Evolutionary conservation across 1,140 invertebrate genomes (phyloP).

Genomic region (Drosophila biarmipes): DNA sequence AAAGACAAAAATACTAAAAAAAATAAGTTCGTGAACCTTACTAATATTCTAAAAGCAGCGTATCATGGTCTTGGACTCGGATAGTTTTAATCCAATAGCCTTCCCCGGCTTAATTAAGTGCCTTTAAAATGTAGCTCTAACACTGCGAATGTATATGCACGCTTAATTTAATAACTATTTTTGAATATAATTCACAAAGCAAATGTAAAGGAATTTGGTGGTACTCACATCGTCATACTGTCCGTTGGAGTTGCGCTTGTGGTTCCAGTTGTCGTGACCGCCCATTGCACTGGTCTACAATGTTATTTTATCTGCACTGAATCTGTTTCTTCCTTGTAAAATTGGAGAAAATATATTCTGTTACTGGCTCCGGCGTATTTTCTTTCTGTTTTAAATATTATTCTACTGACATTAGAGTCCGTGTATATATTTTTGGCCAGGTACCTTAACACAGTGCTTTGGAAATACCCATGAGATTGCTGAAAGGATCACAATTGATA

Average conservation of each 20-base stretch:
- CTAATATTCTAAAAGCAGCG: too few relatives aligned
- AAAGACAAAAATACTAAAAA: too few relatives aligned
- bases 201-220: not conserved
- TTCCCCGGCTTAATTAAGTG: too few relatives aligned
- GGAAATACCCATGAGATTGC: too few relatives aligned
- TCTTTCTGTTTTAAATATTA: not conserved
- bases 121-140: too few relatives aligned
- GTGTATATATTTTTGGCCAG: not conserved
- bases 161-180: too few relatives aligned
- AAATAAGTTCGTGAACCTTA: too few relatives aligned
- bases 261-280: slow-evolving; percentile 7
- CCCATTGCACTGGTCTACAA: not conserved
- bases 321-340: not conserved
- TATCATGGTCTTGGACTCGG: too few relatives aligned
- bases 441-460: not conserved
- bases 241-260: not conserved
- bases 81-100: too few relatives aligned
- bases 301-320: not conserved
- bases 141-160: too few relatives aligned
- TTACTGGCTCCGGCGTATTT: not conserved
- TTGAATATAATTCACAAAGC: too few relatives aligned
- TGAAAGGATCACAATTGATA: too few relatives aligned
- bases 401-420: not conserved
- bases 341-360: not conserved
- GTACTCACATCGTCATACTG: slow-evolving; percentile 3